phyloP scores from a whole-genome alignment of 2,113 vertebrate species.

The Marmota monax region DNA sequence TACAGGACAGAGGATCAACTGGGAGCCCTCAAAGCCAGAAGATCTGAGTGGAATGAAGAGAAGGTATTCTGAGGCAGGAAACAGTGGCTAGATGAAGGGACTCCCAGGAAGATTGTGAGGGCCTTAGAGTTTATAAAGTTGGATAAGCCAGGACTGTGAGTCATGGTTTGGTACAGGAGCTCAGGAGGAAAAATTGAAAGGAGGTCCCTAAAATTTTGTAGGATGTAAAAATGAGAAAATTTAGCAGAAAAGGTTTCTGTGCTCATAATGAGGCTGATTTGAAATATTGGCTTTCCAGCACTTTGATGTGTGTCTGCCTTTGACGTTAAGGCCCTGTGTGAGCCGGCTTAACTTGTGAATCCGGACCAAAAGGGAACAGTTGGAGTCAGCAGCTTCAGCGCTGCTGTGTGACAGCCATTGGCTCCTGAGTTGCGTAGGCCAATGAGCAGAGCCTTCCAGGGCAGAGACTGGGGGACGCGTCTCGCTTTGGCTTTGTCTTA shows the following conservation, averaged over 20 bases:
- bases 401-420: background rate
- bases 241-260: background rate
- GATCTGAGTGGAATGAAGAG: conserved; percentile 27
- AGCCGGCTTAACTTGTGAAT: conserved; percentile 33
- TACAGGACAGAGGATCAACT: background rate
- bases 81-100: background rate
- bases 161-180: background rate
- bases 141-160: background rate
- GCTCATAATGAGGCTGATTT: conserved; percentile 63
- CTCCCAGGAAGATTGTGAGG: background rate
- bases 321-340: conserved; percentile 61
- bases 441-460: conserved; percentile 33
- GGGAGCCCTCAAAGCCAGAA: conserved; percentile 8
- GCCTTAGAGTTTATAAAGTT: background rate
- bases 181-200: conserved; percentile 68
- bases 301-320: conserved; percentile 71
- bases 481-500: conserved; percentile 60
- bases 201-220: conserved; percentile 68
- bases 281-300: background rate
- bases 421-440: background rate
- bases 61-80: background rate
- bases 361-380: conserved; percentile 65
- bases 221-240: conserved; percentile 47
- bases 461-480: background rate
- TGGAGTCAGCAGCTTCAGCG: conserved; percentile 1